Conservation (phyloP, 1,140 invertebrate genomes). For the Ceratina japonica region DNA sequence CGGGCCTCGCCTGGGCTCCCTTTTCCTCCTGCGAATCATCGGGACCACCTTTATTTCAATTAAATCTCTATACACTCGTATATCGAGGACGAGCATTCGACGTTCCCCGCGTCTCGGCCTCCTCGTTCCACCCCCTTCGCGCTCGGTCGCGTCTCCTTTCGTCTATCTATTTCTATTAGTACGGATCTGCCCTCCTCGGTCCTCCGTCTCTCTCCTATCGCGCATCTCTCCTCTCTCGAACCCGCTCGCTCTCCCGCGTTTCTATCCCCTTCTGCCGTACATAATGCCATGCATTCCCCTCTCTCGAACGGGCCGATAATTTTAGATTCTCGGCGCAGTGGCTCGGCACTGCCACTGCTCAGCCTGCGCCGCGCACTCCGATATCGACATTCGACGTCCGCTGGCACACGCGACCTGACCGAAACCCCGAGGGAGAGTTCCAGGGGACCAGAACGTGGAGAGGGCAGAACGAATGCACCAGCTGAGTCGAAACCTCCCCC, state of each 20-base stretch:
- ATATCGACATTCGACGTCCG: conserved; percentile 73
- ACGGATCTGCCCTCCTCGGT: neutral
- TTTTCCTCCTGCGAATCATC: neutral
- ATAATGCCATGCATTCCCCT: conserved; percentile 54
- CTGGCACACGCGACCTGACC: conserved; percentile 41
- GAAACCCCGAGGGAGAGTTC: conserved; percentile 35
- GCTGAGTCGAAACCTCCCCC: conserved; percentile 10
- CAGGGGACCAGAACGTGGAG: neutral
- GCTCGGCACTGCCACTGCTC: conserved; percentile 72
- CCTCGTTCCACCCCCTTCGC: conserved; percentile 32
- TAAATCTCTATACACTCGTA: neutral
- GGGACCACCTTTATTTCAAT: neutral
- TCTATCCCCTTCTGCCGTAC: neutral
- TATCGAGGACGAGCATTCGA: neutral
- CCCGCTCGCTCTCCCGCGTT: conserved; percentile 39
- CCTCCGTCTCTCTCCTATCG: neutral
- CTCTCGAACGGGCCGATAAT: conserved; percentile 70
- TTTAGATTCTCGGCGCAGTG: conserved; percentile 75
- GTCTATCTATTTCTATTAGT: neutral
- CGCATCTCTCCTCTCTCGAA: neutral
- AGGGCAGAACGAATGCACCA: conserved; percentile 31
- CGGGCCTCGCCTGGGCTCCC: no score
- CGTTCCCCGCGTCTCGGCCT: neutral
- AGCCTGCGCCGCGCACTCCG: conserved; percentile 74
- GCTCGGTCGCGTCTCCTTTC: conserved; percentile 33